Conservation (phyloP, 2,797 vertebrate genomes). For the Epinephelus malabaricus region DNA sequence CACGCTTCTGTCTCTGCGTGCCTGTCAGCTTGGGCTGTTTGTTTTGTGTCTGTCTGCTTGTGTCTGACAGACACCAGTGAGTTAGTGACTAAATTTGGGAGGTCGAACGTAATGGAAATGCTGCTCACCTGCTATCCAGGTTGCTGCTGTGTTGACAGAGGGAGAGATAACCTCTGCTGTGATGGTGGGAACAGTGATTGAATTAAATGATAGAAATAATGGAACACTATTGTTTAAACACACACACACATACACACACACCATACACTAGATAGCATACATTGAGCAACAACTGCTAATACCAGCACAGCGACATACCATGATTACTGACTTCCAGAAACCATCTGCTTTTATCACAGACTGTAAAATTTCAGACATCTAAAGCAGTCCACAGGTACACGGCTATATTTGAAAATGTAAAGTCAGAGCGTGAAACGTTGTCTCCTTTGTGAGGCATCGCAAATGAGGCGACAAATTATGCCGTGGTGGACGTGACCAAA, state of each 20-base stretch:
- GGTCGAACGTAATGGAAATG: conserved; percentile 36
- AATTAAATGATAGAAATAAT: conserved; percentile 53
- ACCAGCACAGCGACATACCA: background rate
- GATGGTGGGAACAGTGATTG: conserved; percentile 31
- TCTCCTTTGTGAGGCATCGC: no score
- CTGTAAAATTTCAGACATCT: background rate
- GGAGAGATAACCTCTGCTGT: conserved; percentile 32
- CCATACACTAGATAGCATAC: background rate
- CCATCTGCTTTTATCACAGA: conserved; percentile 1
- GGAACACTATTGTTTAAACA: background rate
- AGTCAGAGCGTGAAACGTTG: no score
- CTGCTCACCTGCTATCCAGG: conserved; percentile 27
- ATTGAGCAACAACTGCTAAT: background rate
- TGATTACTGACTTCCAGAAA: background rate
- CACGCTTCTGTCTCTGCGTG: conserved; percentile 11
- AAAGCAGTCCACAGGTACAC: background rate
- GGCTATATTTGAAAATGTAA: no score
- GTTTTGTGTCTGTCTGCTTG: background rate
- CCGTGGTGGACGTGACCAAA: no score
- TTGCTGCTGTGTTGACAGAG: conserved; percentile 32
- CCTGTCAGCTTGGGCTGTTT: conserved; percentile 9
- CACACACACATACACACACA: conserved; percentile 8
- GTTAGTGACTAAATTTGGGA: conserved; percentile 20
- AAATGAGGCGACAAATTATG: no score
- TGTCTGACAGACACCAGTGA: conserved; percentile 4